Evolutionary conservation across 2,113 vertebrate genomes (phyloP).

Genomic region (Reinhardtius hippoglossoides): DNA sequence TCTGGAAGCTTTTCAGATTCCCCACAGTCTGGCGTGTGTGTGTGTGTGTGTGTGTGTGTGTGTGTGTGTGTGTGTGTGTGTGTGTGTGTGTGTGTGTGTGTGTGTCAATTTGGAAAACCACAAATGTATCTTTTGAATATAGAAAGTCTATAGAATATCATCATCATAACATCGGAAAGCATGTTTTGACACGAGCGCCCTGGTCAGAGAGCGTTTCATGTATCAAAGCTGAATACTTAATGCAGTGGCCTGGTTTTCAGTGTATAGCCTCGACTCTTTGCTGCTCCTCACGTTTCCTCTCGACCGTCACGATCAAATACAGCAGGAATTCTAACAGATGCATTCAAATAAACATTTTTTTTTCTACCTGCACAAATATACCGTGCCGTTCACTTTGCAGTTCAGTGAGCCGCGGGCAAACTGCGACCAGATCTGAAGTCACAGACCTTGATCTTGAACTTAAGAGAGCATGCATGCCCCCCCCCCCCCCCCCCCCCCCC

Average conservation of each 20-base stretch:
- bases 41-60: no score
- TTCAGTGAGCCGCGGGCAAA: constrained; percentile 9
- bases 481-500: neutral
- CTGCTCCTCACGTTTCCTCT: neutral
- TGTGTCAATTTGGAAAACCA: constrained; percentile 50
- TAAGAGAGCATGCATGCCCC: constrained; percentile 21
- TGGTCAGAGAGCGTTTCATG: neutral
- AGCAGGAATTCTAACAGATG: neutral
- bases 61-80: no score
- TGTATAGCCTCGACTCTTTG: neutral
- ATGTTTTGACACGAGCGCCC: no score
- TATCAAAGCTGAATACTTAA: neutral
- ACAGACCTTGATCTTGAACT: constrained; percentile 39
- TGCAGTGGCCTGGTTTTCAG: neutral
- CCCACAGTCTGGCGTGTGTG: constrained; percentile 45
- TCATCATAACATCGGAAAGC: no score
- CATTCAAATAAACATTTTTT: neutral
- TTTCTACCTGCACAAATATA: constrained; percentile 23
- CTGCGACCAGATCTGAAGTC: neutral
- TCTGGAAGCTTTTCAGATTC: constrained; percentile 39
- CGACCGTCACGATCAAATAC: neutral
- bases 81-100: no score
- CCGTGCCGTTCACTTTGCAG: neutral
- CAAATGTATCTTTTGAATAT: constrained; percentile 46
- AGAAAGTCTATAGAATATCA: constrained; percentile 37